Evolutionary conservation across 2,888 invertebrate genomes (phyloP), one percentile per base, ranked within the genome.

Genomic region (Tinea pellionella): DNA sequence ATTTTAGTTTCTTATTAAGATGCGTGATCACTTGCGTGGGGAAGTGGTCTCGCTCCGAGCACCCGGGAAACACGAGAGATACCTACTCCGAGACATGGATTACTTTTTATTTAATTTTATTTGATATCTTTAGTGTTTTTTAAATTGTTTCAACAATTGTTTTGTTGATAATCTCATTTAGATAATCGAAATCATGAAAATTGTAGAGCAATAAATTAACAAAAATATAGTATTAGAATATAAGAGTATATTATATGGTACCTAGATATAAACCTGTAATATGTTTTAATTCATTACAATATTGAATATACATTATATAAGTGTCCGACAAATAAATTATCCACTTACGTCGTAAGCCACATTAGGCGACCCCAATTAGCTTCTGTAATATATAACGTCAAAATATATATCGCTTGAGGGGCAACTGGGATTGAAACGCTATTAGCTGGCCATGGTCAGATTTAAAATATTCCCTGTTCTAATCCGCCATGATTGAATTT

Each of bases 291-390:
- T n/a, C n/a, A n/a, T n/a, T 37, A 37, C 37, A 37, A 6, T 37
- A 37, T n/a, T 37, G 9, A 37, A 37, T 37, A 37, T 37, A 37
- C 3, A 15, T 47, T 47, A 15, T 15, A 16, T 16, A 47, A 47
- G 37, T 47, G 15, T 47, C 47, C 47, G 47, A 16, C 78, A 79
- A 77, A 86, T 86, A 86, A 85, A 86, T 86, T 78, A 85, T 79
- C 73, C 77, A 84, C 86, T 86, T 86, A 86, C 81, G 77, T 78
- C 78, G 79, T 84, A 84, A 85, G 86, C 86, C 83, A 81, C 84
- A 86, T 83, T 81, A 86, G 80, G 79, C 81, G 84, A 82, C 86
- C 86, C 85, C 86, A 87, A 87, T 86, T 87, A 87, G 83, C 76
- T 73, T 72, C 78, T 73, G 79, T 78, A 79, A 82, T 80, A 81